phyloP scores from a whole-genome alignment of 1,140 invertebrate species.

The Cyclina sinensis region DNA sequence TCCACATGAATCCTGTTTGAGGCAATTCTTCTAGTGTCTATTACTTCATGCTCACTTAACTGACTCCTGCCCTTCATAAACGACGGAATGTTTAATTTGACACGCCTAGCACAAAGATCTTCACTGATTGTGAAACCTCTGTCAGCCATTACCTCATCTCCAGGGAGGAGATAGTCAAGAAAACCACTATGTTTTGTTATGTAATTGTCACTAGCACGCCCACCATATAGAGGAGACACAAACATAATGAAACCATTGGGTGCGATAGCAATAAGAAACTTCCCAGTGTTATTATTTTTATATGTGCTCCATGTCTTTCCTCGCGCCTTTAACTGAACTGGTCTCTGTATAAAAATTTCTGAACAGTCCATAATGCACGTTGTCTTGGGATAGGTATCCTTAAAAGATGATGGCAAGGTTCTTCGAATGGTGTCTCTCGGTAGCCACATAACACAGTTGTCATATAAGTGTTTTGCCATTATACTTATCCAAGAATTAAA shows the following conservation, averaged over 20 bases:
- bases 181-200: slow-evolving; percentile 76
- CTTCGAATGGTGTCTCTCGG: slow-evolving; percentile 55
- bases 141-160: slow-evolving; percentile 56
- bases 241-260: too few relatives aligned
- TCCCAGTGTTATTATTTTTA: slow-evolving; percentile 70
- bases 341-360: slow-evolving; percentile 70
- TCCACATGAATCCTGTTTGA: slow-evolving; percentile 79
- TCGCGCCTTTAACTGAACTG: slow-evolving; percentile 40
- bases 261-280: too few relatives aligned
- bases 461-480: slow-evolving; percentile 41
- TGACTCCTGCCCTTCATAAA: slow-evolving; percentile 71
- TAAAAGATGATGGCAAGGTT: slow-evolving; percentile 45
- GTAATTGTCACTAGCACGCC: slow-evolving; percentile 76
- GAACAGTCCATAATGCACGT: slow-evolving; percentile 68
- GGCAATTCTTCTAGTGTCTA: slow-evolving; percentile 74
- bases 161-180: slow-evolving; percentile 37
- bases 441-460: slow-evolving; percentile 52
- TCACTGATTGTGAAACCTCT: too few relatives aligned
- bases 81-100: slow-evolving; percentile 71
- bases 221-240: slow-evolving; percentile 78
- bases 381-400: slow-evolving; percentile 40
- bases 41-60: slow-evolving; percentile 64
- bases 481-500: slow-evolving; percentile 42
- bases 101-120: slow-evolving; percentile 19
- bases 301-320: slow-evolving; percentile 69